Conservation (phyloP, 53 echinoderm and acorn worm genomes). For the Actinopyga echinites region DNA sequence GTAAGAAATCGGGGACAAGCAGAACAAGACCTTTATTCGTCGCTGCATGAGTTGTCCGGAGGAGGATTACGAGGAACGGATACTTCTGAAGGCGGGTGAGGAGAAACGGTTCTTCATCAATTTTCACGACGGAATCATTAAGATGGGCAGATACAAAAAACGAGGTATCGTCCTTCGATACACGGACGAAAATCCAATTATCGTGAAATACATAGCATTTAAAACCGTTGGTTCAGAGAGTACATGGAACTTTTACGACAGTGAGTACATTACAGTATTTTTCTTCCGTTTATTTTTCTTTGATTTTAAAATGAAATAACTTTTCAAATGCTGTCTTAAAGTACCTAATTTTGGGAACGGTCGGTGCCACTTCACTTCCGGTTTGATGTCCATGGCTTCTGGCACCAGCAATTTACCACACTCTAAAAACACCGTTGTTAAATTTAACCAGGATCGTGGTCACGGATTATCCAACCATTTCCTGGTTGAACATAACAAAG, state of each 20-base stretch:
- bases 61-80: not conserved
- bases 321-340: no score
- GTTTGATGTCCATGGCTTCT: no score
- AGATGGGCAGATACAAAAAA: not conserved
- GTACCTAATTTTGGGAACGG: no score
- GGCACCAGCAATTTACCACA: no score
- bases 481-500: no score
- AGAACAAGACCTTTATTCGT: not conserved
- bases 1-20: no score
- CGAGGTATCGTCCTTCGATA: not conserved
- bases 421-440: no score
- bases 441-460: no score
- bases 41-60: conserved; percentile 4
- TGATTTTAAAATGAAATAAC: no score
- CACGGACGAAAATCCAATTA: not conserved
- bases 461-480: no score
- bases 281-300: no score
- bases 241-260: conserved; percentile 20
- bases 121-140: not conserved
- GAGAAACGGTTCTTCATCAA: conserved; percentile 21
- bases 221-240: conserved; percentile 8
- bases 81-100: not conserved
- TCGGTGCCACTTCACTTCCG: no score
- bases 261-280: conserved; percentile 27
- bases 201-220: conserved; percentile 9